Evolutionary conservation across 2,797 vertebrate species (phyloP).

Genomic region (Champsocephalus gunnari): DNA sequence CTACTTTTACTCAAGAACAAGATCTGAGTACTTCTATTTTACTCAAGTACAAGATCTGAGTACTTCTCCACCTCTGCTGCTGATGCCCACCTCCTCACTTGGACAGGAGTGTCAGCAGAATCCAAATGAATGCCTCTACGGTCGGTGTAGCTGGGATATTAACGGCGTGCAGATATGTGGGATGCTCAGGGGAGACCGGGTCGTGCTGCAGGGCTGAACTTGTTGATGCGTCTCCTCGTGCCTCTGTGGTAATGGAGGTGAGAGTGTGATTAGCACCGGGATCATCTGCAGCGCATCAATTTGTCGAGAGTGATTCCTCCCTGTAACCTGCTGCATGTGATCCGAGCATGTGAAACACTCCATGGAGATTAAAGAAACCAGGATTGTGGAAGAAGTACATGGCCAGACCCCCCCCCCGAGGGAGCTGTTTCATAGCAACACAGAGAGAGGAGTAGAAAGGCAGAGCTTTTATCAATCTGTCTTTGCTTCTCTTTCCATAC

Average conservation of each 20-base stretch:
- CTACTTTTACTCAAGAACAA: no score
- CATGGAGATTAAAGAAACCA: conserved; percentile 1
- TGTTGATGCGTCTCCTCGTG: background rate
- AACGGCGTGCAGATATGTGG: background rate
- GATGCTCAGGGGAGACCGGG: background rate
- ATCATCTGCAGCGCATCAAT: background rate
- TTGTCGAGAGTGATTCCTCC: background rate
- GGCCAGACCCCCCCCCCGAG: conserved; percentile 13
- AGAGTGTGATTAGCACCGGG: background rate
- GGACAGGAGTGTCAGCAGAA: background rate
- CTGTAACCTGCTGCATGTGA: background rate
- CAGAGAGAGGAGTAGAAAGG: conserved; percentile 36
- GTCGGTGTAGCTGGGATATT: background rate
- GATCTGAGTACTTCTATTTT: no score
- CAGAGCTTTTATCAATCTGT: conserved; percentile 17
- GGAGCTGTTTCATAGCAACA: conserved; percentile 71
- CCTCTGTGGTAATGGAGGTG: background rate
- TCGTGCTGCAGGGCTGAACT: background rate
- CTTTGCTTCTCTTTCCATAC: background rate
- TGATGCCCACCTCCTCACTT: background rate
- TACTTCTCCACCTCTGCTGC: no score
- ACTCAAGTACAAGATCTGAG: no score
- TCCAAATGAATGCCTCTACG: no score
- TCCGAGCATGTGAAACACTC: background rate
- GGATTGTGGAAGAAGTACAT: background rate